Evolutionary conservation across 2,797 vertebrate genomes (phyloP).

Genomic region (Ctenosaura bakeri): DNA sequence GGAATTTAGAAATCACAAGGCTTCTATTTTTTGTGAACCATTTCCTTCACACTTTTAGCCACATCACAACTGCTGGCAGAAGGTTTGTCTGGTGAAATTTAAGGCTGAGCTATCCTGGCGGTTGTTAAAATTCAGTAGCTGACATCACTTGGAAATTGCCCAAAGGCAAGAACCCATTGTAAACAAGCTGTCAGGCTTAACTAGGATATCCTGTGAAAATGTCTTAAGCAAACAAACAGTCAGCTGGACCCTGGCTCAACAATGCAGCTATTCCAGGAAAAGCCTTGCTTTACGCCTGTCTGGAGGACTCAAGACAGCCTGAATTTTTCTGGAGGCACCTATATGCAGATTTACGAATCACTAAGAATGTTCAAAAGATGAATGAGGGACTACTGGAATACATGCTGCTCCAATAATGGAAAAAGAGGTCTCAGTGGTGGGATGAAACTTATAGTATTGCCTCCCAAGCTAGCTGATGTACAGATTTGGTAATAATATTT

Average conservation of each 20-base stretch:
- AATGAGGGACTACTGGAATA: not conserved
- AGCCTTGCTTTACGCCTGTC: not conserved
- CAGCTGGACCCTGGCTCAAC: slow-evolving; percentile 45
- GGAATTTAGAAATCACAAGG: slow-evolving; percentile 6
- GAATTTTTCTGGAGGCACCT: not conserved
- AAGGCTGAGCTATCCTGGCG: slow-evolving; percentile 25
- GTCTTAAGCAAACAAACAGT: slow-evolving; percentile 67
- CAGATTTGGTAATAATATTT: too few species aligned
- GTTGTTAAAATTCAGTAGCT: slow-evolving; percentile 57
- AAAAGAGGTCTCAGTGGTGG: not conserved
- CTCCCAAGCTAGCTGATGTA: too few species aligned
- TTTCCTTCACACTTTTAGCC: not conserved
- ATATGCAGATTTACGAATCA: not conserved
- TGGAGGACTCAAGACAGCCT: not conserved
- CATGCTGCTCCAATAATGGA: not conserved
- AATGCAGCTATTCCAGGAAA: not conserved
- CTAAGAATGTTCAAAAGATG: not conserved
- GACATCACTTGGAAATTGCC: slow-evolving; percentile 66
- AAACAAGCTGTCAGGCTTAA: slow-evolving; percentile 71
- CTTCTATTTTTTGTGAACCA: not conserved
- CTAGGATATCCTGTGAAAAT: slow-evolving; percentile 66
- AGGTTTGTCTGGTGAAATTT: slow-evolving; percentile 56
- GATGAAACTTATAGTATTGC: not conserved
- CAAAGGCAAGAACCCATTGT: slow-evolving; percentile 56
- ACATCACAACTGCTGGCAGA: not conserved